Evolutionary conservation across 2,113 vertebrate genomes (phyloP).

Genomic region (Isichthys henryi): DNA sequence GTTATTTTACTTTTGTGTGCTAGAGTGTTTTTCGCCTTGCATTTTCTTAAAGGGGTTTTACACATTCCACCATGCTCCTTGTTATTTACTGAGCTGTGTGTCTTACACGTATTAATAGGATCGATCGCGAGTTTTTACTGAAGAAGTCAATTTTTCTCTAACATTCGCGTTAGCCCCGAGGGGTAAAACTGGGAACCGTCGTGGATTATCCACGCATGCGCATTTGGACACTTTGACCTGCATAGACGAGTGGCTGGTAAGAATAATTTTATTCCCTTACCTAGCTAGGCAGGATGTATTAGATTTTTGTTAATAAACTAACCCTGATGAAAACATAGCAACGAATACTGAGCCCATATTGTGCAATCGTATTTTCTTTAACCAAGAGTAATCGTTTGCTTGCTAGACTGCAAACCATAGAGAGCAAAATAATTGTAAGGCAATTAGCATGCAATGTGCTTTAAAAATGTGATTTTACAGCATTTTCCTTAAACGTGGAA

Average conservation of each 20-base stretch:
- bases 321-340: not conserved
- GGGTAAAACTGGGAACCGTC: not conserved
- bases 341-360: too few relatives aligned
- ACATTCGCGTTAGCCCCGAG: not conserved
- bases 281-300: conserved; percentile 19
- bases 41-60: not conserved
- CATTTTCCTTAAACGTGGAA: not conserved
- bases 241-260: conserved; percentile 67
- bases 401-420: not conserved
- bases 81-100: not conserved
- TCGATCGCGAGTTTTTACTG: not conserved
- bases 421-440: not conserved
- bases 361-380: not conserved
- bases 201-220: conserved; percentile 53
- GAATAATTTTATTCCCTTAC: conserved; percentile 49
- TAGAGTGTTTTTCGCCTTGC: not conserved
- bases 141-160: not conserved
- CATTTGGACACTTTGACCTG: conserved; percentile 48
- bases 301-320: not conserved
- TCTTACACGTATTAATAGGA: not conserved
- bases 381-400: not conserved
- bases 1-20: not conserved
- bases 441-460: not conserved
- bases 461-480: not conserved
- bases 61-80: not conserved